Evolutionary conservation across 2,113 vertebrate species (phyloP).

Genomic region (Paedocypris sp.): DNA sequence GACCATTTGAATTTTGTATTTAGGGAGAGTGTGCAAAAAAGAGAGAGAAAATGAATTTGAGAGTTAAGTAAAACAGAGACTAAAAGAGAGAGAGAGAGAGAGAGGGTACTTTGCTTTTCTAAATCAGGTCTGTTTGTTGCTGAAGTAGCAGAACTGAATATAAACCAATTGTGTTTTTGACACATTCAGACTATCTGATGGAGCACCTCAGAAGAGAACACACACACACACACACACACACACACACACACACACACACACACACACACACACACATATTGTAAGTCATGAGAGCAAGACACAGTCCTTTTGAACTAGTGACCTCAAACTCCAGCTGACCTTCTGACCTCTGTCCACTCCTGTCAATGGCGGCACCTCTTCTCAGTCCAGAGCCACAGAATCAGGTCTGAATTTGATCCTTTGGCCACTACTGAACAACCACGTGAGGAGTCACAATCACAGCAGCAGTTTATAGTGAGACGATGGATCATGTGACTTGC

Average conservation of each 20-base stretch:
- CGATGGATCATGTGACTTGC: too few relatives aligned
- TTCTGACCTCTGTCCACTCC: too few relatives aligned
- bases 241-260: background rate
- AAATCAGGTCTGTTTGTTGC: conserved; percentile 52
- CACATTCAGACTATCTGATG: conserved; percentile 53
- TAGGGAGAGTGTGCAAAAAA: too few relatives aligned
- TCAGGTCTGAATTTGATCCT: too few relatives aligned
- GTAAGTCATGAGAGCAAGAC: background rate
- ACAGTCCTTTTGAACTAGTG: too few relatives aligned
- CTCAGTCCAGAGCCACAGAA: too few relatives aligned
- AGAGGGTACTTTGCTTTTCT: conserved; percentile 21
- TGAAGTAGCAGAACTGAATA: conserved; percentile 51
- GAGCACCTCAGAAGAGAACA: conserved; percentile 42
- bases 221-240: conserved; percentile 11
- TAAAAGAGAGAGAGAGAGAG: background rate
- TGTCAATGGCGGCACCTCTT: too few relatives aligned
- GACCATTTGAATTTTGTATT: too few relatives aligned
- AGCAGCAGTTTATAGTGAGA: too few relatives aligned
- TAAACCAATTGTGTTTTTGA: conserved; percentile 56
- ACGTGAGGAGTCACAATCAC: too few relatives aligned
- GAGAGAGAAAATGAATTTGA: background rate
- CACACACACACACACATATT: background rate
- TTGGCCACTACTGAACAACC: too few relatives aligned
- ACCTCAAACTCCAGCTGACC: too few relatives aligned
- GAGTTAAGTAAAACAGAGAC: background rate